Evolutionary conservation across 2,888 invertebrate species (phyloP).

Genomic region (Eupithecia dodoneata): DNA sequence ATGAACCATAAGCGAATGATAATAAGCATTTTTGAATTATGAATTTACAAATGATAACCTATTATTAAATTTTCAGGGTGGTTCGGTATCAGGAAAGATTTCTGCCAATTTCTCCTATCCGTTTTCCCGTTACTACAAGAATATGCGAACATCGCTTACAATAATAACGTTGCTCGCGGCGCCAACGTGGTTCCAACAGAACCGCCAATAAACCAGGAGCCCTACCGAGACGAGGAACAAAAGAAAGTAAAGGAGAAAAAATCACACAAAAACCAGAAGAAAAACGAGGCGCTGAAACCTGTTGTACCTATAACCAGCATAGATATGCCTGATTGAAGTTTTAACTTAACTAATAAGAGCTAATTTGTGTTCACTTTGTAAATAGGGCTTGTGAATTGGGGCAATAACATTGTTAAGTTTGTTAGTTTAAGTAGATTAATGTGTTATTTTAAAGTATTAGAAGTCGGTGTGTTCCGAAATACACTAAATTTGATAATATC

Average conservation of each 20-base stretch:
- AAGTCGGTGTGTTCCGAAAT: too few species aligned
- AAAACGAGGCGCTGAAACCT: slow-evolving; percentile 92
- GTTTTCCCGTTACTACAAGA: slow-evolving; percentile 98
- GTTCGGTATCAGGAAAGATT: slow-evolving; percentile 99
- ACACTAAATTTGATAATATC: too few species aligned
- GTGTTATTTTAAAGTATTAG: slow-evolving; percentile 28
- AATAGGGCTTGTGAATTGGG: slow-evolving; percentile 54
- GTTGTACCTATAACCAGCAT: slow-evolving; percentile 95
- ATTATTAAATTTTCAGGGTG: slow-evolving; percentile 90
- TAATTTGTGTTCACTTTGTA: slow-evolving; percentile 72
- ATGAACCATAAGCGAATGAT: too few species aligned
- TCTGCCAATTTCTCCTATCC: slow-evolving; percentile 97
- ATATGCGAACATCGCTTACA: slow-evolving; percentile 99
- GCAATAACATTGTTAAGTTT: slow-evolving; percentile 79
- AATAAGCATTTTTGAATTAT: too few species aligned
- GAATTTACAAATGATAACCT: too few species aligned
- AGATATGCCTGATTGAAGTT: slow-evolving; percentile 93
- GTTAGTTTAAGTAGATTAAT: slow-evolving; percentile 59
- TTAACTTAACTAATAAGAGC: slow-evolving; percentile 43
- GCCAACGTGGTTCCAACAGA: slow-evolving; percentile 65
- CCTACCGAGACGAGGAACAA: slow-evolving; percentile 75
- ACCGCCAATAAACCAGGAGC: slow-evolving; percentile 73
- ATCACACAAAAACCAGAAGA: slow-evolving; percentile 87
- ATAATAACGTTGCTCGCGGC: slow-evolving; percentile 82
- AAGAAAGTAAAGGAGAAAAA: slow-evolving; percentile 85